Conservation (phyloP, 2,113 vertebrate genomes). For the Ochotona curzoniae region DNA sequence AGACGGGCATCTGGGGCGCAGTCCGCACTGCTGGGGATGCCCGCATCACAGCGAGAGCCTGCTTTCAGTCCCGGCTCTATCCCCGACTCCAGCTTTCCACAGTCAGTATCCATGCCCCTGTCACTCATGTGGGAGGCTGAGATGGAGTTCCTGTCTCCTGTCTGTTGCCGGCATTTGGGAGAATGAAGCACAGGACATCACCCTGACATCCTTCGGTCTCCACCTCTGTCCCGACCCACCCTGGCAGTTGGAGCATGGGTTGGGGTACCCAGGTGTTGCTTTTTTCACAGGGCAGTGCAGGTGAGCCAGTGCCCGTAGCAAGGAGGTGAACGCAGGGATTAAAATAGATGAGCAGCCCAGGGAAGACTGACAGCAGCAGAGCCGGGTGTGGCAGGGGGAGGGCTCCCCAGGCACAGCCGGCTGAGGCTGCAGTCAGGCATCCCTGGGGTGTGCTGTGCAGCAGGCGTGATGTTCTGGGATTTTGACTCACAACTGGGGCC, state of each 20-base stretch:
- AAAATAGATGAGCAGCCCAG: neutral
- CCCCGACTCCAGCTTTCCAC: no score
- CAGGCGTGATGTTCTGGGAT: fast-evolving
- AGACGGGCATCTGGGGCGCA: no score
- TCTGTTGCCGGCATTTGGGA: no score
- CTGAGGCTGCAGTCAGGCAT: neutral
- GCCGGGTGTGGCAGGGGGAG: no score
- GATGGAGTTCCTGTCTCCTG: no score
- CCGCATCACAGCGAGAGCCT: no score
- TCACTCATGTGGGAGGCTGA: no score
- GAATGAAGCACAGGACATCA: no score
- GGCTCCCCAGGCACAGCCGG: neutral
- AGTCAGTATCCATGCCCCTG: no score
- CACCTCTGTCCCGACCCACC: neutral
- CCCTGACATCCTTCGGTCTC: no score
- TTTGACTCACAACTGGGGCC: neutral
- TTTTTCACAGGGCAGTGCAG: neutral
- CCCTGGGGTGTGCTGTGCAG: fast-evolving
- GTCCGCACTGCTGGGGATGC: no score
- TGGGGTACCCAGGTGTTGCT: neutral
- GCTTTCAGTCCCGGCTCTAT: neutral
- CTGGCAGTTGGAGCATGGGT: neutral
- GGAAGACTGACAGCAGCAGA: neutral
- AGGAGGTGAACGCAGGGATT: neutral
- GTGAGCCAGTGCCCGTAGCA: neutral